phyloP scores from a whole-genome alignment of 2,113 vertebrate species.

The Glaucidium brasilianum region DNA sequence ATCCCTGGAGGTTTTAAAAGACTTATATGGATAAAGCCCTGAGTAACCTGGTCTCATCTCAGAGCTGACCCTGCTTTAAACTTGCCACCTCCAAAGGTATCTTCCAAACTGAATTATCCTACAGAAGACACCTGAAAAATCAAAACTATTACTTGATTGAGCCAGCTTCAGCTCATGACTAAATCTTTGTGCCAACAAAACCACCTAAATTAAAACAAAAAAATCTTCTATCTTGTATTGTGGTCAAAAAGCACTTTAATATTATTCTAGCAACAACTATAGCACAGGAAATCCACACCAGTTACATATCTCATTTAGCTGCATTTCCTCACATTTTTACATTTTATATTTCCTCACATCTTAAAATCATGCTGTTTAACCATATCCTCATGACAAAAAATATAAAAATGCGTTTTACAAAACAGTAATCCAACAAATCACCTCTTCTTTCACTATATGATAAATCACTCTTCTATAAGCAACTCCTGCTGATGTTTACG shows the following conservation, averaged over 20 bases:
- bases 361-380: not conserved
- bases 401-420: not conserved
- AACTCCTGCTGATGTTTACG: not conserved
- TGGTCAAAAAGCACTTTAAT: not conserved
- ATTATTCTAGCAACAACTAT: not conserved
- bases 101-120: not conserved
- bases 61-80: not conserved
- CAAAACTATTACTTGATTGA: not conserved
- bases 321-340: not conserved
- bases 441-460: not conserved
- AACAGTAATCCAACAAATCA: not conserved
- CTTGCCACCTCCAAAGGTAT: not conserved
- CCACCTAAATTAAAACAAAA: not conserved
- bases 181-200: not conserved
- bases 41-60: not conserved
- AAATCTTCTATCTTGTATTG: not conserved
- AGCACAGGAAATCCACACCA: not conserved
- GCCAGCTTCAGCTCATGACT: not conserved
- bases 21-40: not conserved
- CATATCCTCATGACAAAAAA: not conserved
- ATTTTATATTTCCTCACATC: not conserved
- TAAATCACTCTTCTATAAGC: not conserved
- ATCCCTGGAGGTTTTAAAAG: not conserved
- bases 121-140: not conserved
- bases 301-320: not conserved